Evolutionary conservation across 2,888 invertebrate species (phyloP).

Genomic region (Andrena chrysosceles): DNA sequence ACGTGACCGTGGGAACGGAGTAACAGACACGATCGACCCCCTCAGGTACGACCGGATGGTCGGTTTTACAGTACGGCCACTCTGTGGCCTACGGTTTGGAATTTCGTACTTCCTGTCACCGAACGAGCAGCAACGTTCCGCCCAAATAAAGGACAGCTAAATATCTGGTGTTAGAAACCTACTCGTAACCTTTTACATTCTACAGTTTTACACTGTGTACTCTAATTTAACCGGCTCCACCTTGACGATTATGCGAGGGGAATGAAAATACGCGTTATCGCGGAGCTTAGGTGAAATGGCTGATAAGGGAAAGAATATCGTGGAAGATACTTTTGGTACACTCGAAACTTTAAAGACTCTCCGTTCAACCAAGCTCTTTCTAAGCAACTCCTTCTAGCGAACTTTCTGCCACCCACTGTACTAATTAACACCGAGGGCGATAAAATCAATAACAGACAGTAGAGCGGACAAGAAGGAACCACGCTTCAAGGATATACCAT

Average conservation of each 20-base stretch:
- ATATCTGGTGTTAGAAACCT: conserved; percentile 5
- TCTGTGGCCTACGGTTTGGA: conserved; percentile 75
- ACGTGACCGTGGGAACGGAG: conserved; percentile 70
- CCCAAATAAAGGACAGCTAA: conserved; percentile 34
- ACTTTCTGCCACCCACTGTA: neutral
- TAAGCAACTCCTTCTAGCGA: neutral
- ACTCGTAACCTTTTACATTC: conserved; percentile 5
- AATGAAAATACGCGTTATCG: neutral
- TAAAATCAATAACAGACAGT: conserved; percentile 27
- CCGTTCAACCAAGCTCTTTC: neutral
- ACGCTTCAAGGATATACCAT: neutral
- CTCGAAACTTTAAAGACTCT: neutral
- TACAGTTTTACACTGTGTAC: neutral
- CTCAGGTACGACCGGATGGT: conserved; percentile 69
- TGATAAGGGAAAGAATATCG: neutral
- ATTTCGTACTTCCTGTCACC: conserved; percentile 80
- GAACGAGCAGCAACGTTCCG: conserved; percentile 66
- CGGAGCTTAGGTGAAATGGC: neutral
- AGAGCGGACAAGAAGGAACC: neutral
- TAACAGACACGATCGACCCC: conserved; percentile 57
- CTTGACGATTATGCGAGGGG: neutral
- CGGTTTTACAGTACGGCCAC: conserved; percentile 66
- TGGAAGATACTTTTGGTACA: neutral
- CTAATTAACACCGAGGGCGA: neutral
- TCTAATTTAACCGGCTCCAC: conserved; percentile 14